These are phyloP conservation scores for Drosophila prosaltans DNA, from an alignment of 1,140 invertebrate genomes.

Conservation along the genomic window DNA sequence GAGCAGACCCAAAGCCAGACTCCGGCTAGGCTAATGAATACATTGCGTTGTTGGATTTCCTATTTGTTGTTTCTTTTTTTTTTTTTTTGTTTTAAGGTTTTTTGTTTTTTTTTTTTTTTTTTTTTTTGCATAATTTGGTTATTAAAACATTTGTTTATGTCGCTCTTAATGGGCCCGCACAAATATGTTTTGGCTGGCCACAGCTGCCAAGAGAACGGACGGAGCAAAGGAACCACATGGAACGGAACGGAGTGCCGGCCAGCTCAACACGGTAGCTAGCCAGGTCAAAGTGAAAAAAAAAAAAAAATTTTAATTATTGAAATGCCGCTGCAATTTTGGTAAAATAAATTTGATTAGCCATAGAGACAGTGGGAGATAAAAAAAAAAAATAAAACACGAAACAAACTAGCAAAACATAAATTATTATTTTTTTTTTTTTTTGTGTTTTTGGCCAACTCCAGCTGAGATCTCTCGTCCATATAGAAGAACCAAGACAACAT, in stretches of 20 bases:
- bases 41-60: constrained; percentile 32
- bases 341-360: constrained; percentile 13
- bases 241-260: background rate
- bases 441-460: background rate
- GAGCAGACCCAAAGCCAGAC: constrained; percentile 3
- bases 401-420: constrained; percentile 2
- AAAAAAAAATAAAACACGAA: background rate
- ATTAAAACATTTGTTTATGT: constrained; percentile 80
- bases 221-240: background rate
- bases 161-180: constrained; percentile 57
- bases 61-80: constrained; percentile 30
- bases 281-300: background rate
- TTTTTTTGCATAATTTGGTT: constrained; percentile 71
- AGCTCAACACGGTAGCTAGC: background rate
- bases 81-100: constrained; percentile 6
- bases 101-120: constrained; percentile 37
- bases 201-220: constrained; percentile 8
- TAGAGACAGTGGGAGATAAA: background rate
- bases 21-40: constrained; percentile 58
- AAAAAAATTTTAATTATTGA: constrained; percentile 7
- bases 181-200: constrained; percentile 47
- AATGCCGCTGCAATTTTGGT: constrained; percentile 16
- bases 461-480: background rate
- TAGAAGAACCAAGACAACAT: no score
- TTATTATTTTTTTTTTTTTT: background rate